Percentiles rank a stretch among this genome's conserved stretches.
These are phyloP conservation scores for Zelostemma sp. DNA, from an alignment of 1,140 invertebrate species.

Conservation along the genomic window DNA sequence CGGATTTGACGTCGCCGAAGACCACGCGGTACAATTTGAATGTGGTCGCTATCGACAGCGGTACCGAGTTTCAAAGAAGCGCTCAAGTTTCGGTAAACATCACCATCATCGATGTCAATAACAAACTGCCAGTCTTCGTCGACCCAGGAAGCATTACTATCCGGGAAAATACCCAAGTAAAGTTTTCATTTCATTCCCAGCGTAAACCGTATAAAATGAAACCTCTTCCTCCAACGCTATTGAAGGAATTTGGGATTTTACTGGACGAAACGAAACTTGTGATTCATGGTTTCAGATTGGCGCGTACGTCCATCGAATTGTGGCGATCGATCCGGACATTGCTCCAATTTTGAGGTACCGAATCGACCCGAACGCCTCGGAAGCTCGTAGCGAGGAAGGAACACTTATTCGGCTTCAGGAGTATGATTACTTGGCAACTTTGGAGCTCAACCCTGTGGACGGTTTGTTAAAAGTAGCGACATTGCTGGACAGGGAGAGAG, in stretches of 20 bases:
- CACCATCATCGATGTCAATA: constrained; percentile 90
- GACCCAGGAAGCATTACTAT: constrained; percentile 79
- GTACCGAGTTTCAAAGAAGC: constrained; percentile 83
- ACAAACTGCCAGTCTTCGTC: constrained; percentile 84
- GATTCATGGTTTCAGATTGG: constrained; percentile 72
- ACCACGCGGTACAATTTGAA: constrained; percentile 77
- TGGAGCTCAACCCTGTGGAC: constrained; percentile 82
- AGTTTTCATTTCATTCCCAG: background rate
- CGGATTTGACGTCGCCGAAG: constrained; percentile 85
- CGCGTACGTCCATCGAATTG: constrained; percentile 76
- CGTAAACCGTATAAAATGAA: too few relatives aligned
- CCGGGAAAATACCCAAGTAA: constrained; percentile 81
- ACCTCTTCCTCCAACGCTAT: too few relatives aligned
- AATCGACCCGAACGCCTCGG: constrained; percentile 78
- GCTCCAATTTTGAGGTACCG: constrained; percentile 81
- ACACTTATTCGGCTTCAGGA: constrained; percentile 77
- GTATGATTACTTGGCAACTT: constrained; percentile 78
- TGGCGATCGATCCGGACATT: constrained; percentile 85
- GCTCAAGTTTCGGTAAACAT: constrained; percentile 84
- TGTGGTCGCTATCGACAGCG: constrained; percentile 87
- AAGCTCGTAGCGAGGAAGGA: constrained; percentile 86
- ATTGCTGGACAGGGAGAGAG: constrained; percentile 85
- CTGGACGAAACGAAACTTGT: background rate
- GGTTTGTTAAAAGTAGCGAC: constrained; percentile 78
- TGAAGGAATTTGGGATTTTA: too few relatives aligned